Percentiles rank a stretch among this genome's conserved stretches.
Evolutionary conservation across 2,888 invertebrate species (phyloP).

Genomic region (Schizaphis graminum): DNA sequence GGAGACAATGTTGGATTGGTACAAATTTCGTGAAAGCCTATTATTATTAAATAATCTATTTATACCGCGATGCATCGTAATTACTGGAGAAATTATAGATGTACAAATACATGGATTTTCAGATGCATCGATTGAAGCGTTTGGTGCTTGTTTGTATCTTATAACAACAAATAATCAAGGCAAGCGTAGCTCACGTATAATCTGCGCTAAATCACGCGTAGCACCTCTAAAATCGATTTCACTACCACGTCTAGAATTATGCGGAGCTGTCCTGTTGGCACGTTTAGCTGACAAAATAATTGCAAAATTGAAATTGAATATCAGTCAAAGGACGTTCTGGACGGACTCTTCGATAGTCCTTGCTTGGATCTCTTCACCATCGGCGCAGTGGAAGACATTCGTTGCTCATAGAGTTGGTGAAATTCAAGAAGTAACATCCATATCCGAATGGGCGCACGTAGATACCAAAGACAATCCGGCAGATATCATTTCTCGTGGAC

Average conservation of each 20-base stretch:
- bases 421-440: conserved; percentile 67
- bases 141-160: conserved; percentile 68
- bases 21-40: conserved; percentile 11
- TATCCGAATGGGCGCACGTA: conserved; percentile 58
- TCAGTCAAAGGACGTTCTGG: conserved; percentile 57
- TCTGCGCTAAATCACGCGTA: conserved; percentile 69
- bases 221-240: conserved; percentile 69
- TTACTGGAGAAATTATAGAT: not conserved
- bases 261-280: conserved; percentile 68
- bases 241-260: conserved; percentile 69
- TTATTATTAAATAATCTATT: not conserved
- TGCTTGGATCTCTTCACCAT: conserved; percentile 67
- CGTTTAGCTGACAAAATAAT: conserved; percentile 64
- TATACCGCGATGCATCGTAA: conserved; percentile 12
- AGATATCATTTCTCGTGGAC: conserved; percentile 44
- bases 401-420: conserved; percentile 68
- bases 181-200: conserved; percentile 53
- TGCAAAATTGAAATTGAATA: conserved; percentile 47
- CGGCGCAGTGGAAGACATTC: conserved; percentile 68
- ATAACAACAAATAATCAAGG: conserved; percentile 27
- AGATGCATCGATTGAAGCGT: conserved; percentile 68
- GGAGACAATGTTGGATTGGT: conserved; percentile 34
- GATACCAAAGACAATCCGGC: conserved; percentile 39
- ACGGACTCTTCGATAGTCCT: conserved; percentile 69
- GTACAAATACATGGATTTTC: conserved; percentile 67